Conservation (phyloP, 2,113 vertebrate species). For the Labeo catla region DNA sequence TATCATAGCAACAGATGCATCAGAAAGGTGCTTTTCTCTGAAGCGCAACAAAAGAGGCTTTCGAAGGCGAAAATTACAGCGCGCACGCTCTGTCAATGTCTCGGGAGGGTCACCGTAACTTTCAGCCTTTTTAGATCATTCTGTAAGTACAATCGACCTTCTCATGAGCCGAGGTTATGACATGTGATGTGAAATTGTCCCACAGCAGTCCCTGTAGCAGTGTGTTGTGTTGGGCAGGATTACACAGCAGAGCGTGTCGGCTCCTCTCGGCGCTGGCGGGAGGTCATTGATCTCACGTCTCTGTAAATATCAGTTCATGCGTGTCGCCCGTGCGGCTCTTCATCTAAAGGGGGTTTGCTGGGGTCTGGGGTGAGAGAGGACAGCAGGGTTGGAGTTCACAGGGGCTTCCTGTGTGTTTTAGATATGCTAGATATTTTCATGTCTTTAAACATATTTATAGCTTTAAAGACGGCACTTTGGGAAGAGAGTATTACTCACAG, state of each 20-base stretch:
- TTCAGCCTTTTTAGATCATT: constrained; percentile 37
- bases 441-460: neutral
- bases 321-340: neutral
- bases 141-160: constrained; percentile 24
- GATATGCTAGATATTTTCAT: neutral
- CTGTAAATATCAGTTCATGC: constrained; percentile 57
- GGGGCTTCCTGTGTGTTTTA: neutral
- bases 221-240: constrained; percentile 25
- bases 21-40: constrained; percentile 40
- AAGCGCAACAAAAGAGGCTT: constrained; percentile 38
- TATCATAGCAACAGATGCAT: constrained; percentile 51
- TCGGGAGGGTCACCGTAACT: constrained; percentile 32
- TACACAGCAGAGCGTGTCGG: constrained; percentile 44
- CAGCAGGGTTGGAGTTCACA: neutral
- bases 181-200: constrained; percentile 26
- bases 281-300: constrained; percentile 55
- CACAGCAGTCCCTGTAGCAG: constrained; percentile 28
- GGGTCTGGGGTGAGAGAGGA: constrained; percentile 8
- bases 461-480: neutral
- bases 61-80: constrained; percentile 31
- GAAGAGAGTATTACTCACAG: neutral
- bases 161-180: constrained; percentile 14
- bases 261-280: constrained; percentile 30
- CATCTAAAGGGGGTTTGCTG: constrained; percentile 10
- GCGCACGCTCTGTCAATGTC: neutral